Evolutionary conservation across 2,888 invertebrate species (phyloP).

Genomic region (Brenthis hecate): DNA sequence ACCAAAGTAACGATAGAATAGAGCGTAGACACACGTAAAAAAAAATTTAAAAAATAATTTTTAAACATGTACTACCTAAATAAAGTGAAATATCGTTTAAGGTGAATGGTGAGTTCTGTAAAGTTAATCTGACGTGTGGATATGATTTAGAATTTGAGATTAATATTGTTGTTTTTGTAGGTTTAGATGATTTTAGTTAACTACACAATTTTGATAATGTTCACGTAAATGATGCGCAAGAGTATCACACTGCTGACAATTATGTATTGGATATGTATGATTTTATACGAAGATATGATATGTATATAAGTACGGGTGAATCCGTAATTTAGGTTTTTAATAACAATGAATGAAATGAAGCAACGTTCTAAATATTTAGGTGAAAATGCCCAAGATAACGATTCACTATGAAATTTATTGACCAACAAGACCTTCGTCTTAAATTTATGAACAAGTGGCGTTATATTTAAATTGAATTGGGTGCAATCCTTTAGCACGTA

Average conservation of each 20-base stretch:
- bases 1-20: constrained; percentile 65
- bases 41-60: constrained; percentile 31
- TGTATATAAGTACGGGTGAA: constrained; percentile 27
- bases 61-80: constrained; percentile 29
- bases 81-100: constrained; percentile 29
- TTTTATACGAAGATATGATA: constrained; percentile 31
- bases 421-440: constrained; percentile 9
- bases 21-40: constrained; percentile 36
- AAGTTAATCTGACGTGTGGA: constrained; percentile 25
- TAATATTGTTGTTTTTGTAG: background rate
- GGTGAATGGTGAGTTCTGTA: constrained; percentile 23
- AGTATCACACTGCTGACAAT: constrained; percentile 27
- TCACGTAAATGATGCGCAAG: constrained; percentile 16
- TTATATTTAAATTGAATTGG: constrained; percentile 30
- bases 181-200: constrained; percentile 18
- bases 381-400: constrained; percentile 28
- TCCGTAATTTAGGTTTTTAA: constrained; percentile 30
- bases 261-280: constrained; percentile 25
- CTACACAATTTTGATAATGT: constrained; percentile 22
- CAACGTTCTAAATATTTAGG: constrained; percentile 40
- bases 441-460: constrained; percentile 20
- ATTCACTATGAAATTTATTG: constrained; percentile 19
- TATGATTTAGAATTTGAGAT: constrained; percentile 4
- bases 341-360: constrained; percentile 38
- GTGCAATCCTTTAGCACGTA: constrained; percentile 47